Evolutionary conservation across 2,888 invertebrate genomes (phyloP).

Genomic region (Tipula lateralis): DNA sequence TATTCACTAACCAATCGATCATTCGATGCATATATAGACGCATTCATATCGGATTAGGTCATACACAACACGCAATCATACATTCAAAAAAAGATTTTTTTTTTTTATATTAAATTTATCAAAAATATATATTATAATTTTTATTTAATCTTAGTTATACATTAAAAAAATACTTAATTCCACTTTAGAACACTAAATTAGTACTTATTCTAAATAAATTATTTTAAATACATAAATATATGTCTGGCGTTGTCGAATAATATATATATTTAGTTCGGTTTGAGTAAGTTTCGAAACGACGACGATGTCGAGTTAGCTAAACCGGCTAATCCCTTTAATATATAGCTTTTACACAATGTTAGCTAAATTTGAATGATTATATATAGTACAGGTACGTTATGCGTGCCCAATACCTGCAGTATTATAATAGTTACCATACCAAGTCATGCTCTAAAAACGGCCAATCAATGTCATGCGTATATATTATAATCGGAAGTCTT

Average conservation of each 20-base stretch:
- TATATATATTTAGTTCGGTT: background rate
- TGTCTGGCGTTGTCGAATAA: background rate
- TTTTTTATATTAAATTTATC: background rate
- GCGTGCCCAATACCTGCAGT: background rate
- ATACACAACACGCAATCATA: background rate
- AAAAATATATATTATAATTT: constrained; percentile 3
- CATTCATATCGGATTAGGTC: background rate
- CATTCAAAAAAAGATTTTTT: background rate
- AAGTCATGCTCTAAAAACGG: background rate
- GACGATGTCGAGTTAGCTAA: background rate
- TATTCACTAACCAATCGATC: background rate
- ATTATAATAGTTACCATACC: background rate
- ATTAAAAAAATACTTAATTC: background rate
- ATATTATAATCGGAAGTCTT: background rate
- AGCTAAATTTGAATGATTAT: background rate
- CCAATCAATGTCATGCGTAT: background rate
- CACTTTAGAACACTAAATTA: constrained; percentile 19
- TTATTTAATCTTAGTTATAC: background rate
- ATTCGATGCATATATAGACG: background rate
- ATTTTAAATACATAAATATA: background rate
- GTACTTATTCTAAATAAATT: background rate
- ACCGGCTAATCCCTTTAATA: background rate
- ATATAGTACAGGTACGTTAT: background rate
- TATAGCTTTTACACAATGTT: background rate
- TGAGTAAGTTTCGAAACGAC: background rate